Evolutionary conservation across 2,888 invertebrate genomes (phyloP), one percentile per base, ranked within the genome.

Genomic region (Ennomos fuscantarius): DNA sequence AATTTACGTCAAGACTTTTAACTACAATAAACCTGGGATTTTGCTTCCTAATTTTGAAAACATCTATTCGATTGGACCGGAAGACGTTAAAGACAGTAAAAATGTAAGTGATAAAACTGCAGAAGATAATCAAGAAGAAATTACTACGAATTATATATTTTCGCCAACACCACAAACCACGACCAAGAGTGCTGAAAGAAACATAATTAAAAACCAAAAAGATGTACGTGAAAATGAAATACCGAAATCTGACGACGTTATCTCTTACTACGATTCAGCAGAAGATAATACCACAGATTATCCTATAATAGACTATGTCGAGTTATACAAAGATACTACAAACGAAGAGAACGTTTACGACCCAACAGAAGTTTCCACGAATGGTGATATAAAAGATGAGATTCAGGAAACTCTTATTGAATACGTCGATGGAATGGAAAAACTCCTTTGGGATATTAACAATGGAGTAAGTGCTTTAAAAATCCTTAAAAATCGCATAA

Each of bases 321-420:
- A 89, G 8, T 54, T 87, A 9, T 90, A 88, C 53, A 89, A 87
- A 68, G 89, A 90, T 52, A 87, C 86, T 0, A 88, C 86, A 0
- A 84, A 86, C 57, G 89, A 89, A 70, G 73, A 79, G 40, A 62
- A 74, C 13, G 55, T 74, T 1, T 80, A 80, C 32, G 65, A 68
- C 24, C 49, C 71, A 1, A 81, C 81, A 8, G 63, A 61, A 42
- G 31, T 31, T 37, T 34, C 57, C 1, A 10, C 12, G 1, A 35
- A 10, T 9, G 33, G 1, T 12, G 41, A 36, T 40, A 41, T 57
- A 12, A 9, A 35, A n/a, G 48, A 59, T 42, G 48, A 49, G 13
- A 44, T 59, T 36, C 53, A 54, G 12, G 58, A 53, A 33, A 48
- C 34, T 2, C 12, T 54, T 9, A 41, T 44, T 1, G 58, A 52